These are phyloP conservation scores for Epiblema foenella DNA, from an alignment of 2,888 invertebrate species.

Conservation along the genomic window DNA sequence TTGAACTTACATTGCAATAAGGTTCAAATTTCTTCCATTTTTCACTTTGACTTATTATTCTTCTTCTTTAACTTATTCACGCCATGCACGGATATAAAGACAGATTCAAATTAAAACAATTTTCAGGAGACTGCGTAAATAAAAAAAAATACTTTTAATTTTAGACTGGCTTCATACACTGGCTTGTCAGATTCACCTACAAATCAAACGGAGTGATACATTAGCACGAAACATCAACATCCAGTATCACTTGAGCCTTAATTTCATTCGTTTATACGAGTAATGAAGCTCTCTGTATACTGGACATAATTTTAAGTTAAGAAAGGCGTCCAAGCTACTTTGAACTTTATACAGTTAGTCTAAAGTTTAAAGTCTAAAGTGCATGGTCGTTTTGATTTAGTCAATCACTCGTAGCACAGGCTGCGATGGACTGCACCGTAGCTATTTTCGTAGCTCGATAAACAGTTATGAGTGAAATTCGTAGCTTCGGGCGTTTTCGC, in stretches of 20 bases:
- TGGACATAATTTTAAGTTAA: background rate
- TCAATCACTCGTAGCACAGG: conserved; percentile 10
- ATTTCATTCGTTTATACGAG: background rate
- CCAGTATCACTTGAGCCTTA: conserved; percentile 5
- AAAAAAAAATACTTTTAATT: too few species aligned
- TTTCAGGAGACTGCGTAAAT: too few species aligned
- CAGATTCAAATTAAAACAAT: too few species aligned
- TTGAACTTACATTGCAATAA: too few species aligned
- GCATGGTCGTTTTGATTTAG: background rate
- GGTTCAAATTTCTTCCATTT: too few species aligned
- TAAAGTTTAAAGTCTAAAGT: background rate
- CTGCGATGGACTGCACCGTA: background rate
- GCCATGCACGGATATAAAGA: too few species aligned
- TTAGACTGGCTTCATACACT: too few species aligned
- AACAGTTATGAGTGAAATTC: background rate
- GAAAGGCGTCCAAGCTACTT: background rate
- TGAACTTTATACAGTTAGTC: background rate
- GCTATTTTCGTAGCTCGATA: conserved; percentile 18
- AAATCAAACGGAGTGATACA: conserved; percentile 2
- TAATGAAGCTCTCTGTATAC: conserved; percentile 2
- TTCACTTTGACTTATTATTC: too few species aligned
- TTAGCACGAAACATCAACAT: background rate
- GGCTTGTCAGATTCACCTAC: background rate
- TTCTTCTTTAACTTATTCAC: too few species aligned
- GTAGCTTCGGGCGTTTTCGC: background rate